These are phyloP conservation scores for Caenorhabditis elegans DNA, from an alignment of 1,140 invertebrate genomes.

Conservation along the genomic window DNA sequence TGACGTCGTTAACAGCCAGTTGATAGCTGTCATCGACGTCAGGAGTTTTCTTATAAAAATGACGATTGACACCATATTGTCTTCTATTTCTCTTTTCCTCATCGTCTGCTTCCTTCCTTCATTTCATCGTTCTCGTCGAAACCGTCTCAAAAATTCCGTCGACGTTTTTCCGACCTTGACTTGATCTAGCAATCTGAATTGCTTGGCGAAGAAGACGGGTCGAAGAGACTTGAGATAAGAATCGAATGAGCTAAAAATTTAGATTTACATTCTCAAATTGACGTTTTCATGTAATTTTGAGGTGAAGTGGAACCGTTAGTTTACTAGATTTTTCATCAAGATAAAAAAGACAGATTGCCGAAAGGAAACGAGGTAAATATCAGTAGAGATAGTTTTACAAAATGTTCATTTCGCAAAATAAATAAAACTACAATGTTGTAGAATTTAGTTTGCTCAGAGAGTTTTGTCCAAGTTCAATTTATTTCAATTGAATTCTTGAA, in stretches of 20 bases:
- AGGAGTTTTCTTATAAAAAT: neutral
- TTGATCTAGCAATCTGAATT: slow-evolving; percentile 12
- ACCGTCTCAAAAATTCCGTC: neutral
- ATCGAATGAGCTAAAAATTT: slow-evolving; percentile 24
- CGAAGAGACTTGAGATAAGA: neutral
- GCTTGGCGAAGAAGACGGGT: neutral
- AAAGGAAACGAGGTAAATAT: too few species aligned
- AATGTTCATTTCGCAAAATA: too few species aligned
- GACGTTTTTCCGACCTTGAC: slow-evolving; percentile 26
- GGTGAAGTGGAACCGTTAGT: neutral
- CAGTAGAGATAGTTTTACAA: too few species aligned
- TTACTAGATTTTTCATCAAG: neutral
- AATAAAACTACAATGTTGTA: too few species aligned
- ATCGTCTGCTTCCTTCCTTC: neutral
- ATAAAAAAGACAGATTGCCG: too few species aligned
- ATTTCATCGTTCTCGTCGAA: neutral
- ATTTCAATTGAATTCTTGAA: too few species aligned
- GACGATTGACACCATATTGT: neutral
- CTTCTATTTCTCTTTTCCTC: neutral
- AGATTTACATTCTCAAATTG: neutral
- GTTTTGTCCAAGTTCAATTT: too few species aligned
- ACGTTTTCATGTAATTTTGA: neutral
- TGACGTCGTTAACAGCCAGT: neutral
- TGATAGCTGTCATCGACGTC: neutral
- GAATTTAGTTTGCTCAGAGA: too few species aligned